Evolutionary conservation across 2,888 invertebrate species (phyloP), one percentile per base, ranked within the genome.

Genomic region (Meiosimyza platycephala): DNA sequence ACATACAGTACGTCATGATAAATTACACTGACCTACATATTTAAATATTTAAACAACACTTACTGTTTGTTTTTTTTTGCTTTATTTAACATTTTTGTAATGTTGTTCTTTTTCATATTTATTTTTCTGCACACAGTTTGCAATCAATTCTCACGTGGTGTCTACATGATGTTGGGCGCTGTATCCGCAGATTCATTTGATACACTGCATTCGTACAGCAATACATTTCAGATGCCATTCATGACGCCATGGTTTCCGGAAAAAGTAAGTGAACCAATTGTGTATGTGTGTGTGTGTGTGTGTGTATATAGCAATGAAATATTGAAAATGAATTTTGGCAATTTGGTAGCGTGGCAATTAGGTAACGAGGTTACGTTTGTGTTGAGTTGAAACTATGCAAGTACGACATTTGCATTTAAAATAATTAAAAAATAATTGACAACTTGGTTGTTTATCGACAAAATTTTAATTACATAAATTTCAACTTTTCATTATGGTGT

Each of bases 191-290:
- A 96, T 84, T 96, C 96, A n/a, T 97, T 96, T 86, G 96, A 96
- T 88, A 96, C 96, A 6, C 90, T 97, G 68, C 96, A 96, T 86
- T 96, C 96, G 22, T 97, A 96, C 88, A 95, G 95, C 83, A 96
- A 97, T 88, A 96, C 96, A 67, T 97, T 97, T 86, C 95, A 97
- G 89, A 95, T 96, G 94, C 96, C 96, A 54, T 96, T 96, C 86
- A 93, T 96, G 76, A 96, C 96, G 62, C 96, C 96, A 15, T 96
- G 96, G 95, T 96, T 95, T 85, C 96, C 96, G 0, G 96, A 96
- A 88, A 96, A 96, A 91, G 94, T 94, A 88, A 89, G 85, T 82
- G 72, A 59, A 40, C 72, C 72, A 40, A 40, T 40, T 40, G 40
- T 40, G 40, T 9, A 5, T 6, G 9, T 40, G 40, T 40, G 40